Conservation (phyloP, 2,888 invertebrate genomes). For the Drosophila melanosoma region DNA sequence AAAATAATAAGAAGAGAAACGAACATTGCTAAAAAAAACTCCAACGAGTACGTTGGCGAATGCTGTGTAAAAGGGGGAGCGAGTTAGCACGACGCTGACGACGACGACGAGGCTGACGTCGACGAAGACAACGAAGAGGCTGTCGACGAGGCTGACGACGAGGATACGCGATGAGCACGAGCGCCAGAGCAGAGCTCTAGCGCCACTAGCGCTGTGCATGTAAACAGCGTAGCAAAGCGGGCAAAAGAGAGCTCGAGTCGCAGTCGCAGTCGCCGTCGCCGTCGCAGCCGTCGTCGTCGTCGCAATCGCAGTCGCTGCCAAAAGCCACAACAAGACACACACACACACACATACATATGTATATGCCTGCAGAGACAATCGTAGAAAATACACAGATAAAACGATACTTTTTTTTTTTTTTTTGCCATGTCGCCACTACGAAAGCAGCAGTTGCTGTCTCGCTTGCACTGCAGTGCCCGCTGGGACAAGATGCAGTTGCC, state of each 20-base stretch:
- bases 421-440: constrained; percentile 54
- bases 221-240: constrained; percentile 43
- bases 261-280: constrained; percentile 41
- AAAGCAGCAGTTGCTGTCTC: constrained; percentile 45
- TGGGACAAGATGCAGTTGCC: constrained; percentile 1
- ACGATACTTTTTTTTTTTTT: constrained; percentile 63
- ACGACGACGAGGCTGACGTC: too few species aligned
- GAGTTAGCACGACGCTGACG: constrained; percentile 54
- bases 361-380: constrained; percentile 69
- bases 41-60: constrained; percentile 2
- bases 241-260: constrained; percentile 37
- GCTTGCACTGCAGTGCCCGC: constrained; percentile 20
- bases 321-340: constrained; percentile 11
- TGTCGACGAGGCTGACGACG: constrained; percentile 33
- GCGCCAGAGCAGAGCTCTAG: constrained; percentile 48
- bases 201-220: constrained; percentile 46
- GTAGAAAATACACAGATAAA: constrained; percentile 75
- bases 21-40: constrained; percentile 11
- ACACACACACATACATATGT: not conserved
- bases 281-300: constrained; percentile 5
- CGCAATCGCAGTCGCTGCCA: constrained; percentile 1
- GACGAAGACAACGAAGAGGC: constrained; percentile 14
- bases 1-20: constrained; percentile 16
- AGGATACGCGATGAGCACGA: constrained; percentile 5
- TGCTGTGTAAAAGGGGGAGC: constrained; percentile 49